These are phyloP conservation scores for honey bee (Apis mellifera) DNA, from an alignment of 1,140 invertebrate genomes.

Conservation along the genomic window DNA sequence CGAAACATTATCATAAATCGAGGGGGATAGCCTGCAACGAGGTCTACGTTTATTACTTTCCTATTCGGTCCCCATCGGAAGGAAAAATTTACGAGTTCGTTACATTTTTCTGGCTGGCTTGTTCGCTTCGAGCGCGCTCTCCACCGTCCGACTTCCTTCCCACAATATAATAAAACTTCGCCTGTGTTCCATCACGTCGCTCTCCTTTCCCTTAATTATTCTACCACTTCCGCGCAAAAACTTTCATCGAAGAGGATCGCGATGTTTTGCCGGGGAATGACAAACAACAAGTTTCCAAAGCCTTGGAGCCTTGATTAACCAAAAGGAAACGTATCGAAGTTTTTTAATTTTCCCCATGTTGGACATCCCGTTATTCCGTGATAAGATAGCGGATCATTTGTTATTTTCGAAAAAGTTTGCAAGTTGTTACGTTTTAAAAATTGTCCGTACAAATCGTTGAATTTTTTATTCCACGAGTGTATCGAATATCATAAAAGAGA, in stretches of 20 bases:
- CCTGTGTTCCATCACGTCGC: neutral
- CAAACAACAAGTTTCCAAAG: neutral
- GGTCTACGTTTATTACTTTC: constrained; percentile 23
- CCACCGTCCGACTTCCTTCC: too few relatives aligned
- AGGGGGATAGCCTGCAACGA: neutral
- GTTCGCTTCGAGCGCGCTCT: neutral
- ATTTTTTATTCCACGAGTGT: too few relatives aligned
- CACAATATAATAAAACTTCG: neutral
- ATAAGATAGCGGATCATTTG: too few relatives aligned
- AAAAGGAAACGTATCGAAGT: neutral
- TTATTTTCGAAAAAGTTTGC: too few relatives aligned
- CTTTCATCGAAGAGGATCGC: constrained; percentile 3
- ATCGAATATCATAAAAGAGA: too few relatives aligned
- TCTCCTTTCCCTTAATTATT: neutral
- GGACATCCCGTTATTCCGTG: neutral
- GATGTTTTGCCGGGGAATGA: constrained; percentile 1
- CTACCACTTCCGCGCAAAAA: neutral
- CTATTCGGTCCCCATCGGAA: constrained; percentile 16
- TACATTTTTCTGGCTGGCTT: neutral
- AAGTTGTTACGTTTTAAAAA: too few relatives aligned
- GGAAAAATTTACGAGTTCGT: constrained; percentile 21
- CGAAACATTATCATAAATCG: constrained; percentile 31
- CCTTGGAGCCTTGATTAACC: neutral
- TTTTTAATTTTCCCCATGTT: neutral
- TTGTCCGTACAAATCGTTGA: too few relatives aligned